Percentiles rank a stretch among this genome's conserved stretches.
Conservation (phyloP, 2,888 invertebrate genomes). For the Galeruca laticollis region DNA sequence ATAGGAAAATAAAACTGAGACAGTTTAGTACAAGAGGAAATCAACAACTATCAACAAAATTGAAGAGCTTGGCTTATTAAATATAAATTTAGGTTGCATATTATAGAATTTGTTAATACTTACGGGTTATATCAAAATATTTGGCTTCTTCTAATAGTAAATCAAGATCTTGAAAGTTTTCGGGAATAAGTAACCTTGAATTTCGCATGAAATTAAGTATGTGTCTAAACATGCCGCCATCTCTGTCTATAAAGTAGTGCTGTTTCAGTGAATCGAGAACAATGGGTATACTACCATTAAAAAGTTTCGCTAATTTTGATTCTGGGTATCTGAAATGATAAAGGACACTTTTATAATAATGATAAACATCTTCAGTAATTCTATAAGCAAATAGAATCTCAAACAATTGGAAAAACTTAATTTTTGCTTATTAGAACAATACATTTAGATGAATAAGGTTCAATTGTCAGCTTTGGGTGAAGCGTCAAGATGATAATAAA, state of each 20-base stretch:
- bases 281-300: slow-evolving; percentile 95
- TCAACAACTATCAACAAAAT: too few species aligned
- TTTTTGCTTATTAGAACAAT: too few species aligned
- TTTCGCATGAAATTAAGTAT: slow-evolving; percentile 97
- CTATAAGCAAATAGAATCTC: too few species aligned
- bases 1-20: too few species aligned
- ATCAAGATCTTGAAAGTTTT: slow-evolving; percentile 88
- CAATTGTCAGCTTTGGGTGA: too few species aligned
- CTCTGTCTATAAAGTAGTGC: slow-evolving; percentile 98
- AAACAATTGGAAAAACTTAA: too few species aligned
- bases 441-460: too few species aligned
- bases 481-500: too few species aligned
- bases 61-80: too few species aligned
- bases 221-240: slow-evolving; percentile 97
- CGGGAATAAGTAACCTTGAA: slow-evolving; percentile 87
- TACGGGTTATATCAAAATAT: slow-evolving; percentile 90
- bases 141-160: slow-evolving; percentile 90
- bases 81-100: too few species aligned
- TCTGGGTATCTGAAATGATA: slow-evolving; percentile 86
- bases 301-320: slow-evolving; percentile 90
- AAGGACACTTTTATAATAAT: background rate
- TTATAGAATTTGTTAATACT: slow-evolving; percentile 65
- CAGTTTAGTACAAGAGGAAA: too few species aligned
- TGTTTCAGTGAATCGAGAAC: slow-evolving; percentile 96
- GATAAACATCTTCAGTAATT: background rate